Conservation (phyloP, 2,113 vertebrate species). For the Tachuris rubrigastra region DNA sequence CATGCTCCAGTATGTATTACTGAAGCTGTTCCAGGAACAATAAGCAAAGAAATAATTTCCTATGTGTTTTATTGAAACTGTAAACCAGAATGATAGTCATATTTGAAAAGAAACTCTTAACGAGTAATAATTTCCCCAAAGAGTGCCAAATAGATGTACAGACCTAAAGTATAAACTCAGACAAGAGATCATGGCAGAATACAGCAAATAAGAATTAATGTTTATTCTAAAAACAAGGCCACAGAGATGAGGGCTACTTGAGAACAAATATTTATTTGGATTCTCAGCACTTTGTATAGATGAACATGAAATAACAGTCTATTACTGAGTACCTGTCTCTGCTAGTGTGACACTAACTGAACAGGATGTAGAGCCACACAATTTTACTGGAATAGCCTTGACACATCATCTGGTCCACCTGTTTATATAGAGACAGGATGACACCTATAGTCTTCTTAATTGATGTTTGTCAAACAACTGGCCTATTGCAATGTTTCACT, state of each 20-base stretch:
- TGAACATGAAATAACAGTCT: background rate
- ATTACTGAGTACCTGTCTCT: background rate
- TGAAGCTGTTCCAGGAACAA: background rate
- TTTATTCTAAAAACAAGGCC: conserved; percentile 23
- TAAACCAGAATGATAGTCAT: background rate
- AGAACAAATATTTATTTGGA: conserved; percentile 18
- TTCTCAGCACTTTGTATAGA: background rate
- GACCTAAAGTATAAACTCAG: background rate
- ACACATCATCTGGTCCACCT: background rate
- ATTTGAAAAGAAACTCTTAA: background rate
- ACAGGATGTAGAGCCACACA: background rate
- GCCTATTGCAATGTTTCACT: background rate
- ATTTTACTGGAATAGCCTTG: background rate
- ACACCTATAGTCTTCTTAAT: background rate
- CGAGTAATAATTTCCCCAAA: conserved; percentile 5
- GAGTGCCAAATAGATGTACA: background rate
- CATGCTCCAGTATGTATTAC: background rate
- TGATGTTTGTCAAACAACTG: background rate
- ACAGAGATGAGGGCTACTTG: background rate
- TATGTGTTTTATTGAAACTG: conserved; percentile 1
- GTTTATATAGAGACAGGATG: background rate
- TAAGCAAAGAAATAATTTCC: conserved; percentile 9
- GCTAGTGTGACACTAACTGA: background rate
- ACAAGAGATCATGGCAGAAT: background rate
- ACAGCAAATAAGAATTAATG: background rate